phyloP scores from a whole-genome alignment of 2,888 invertebrate species.

The Tiliacea citrago region DNA sequence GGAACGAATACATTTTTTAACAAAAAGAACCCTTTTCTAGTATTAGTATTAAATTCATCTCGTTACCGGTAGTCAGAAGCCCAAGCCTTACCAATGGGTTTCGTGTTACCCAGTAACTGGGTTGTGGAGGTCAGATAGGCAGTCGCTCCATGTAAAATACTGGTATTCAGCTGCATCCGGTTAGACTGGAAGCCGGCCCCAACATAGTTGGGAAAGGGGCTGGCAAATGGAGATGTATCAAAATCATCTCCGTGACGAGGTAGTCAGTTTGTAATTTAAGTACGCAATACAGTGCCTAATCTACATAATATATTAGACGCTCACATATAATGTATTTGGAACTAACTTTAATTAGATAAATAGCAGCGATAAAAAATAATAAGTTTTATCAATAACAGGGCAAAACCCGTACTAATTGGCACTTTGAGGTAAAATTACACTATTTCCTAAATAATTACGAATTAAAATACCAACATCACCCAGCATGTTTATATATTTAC shows the following conservation, averaged over 20 bases:
- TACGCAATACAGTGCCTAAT: not conserved
- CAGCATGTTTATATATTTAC: not conserved
- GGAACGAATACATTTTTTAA: not conserved
- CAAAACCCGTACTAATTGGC: constrained; percentile 20
- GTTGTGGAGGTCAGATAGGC: not conserved
- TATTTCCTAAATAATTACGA: not conserved
- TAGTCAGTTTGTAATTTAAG: not conserved
- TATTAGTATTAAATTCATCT: not conserved
- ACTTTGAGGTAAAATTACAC: not conserved
- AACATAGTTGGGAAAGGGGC: too few relatives aligned
- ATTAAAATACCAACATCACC: not conserved
- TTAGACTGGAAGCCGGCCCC: too few relatives aligned
- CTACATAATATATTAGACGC: not conserved
- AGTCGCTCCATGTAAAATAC: not conserved
- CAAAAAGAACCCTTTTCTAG: not conserved
- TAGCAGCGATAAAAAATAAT: constrained; percentile 17
- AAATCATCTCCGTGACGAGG: not conserved
- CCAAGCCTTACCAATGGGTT: not conserved
- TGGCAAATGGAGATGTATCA: not conserved
- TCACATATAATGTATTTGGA: constrained; percentile 13
- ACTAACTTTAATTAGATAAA: constrained; percentile 22
- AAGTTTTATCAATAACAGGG: constrained; percentile 14
- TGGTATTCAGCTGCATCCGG: too few relatives aligned
- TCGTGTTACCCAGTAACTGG: not conserved
- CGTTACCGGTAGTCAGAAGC: too few relatives aligned